These are phyloP conservation scores for Cyclura pinguis DNA, from an alignment of 2,797 vertebrate genomes.

Conservation along the genomic window DNA sequence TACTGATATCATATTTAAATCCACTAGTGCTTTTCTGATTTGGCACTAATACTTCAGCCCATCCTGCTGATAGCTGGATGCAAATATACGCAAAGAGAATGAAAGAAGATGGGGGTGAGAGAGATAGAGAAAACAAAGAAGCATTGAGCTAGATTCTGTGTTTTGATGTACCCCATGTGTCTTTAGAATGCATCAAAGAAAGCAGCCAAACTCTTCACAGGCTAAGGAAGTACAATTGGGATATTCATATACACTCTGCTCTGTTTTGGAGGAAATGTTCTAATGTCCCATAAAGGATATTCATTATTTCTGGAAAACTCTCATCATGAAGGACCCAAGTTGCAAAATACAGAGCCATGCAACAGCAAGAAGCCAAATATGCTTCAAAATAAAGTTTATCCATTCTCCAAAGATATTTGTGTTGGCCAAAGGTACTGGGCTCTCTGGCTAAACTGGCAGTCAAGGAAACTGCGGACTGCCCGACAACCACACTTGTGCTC, in stretches of 20 bases:
- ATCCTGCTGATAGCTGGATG: neutral
- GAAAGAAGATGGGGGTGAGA: neutral
- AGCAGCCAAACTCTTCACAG: conserved; percentile 31
- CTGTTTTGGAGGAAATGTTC: conserved; percentile 37
- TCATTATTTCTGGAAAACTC: conserved; percentile 19
- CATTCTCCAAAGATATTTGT: neutral
- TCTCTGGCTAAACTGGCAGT: neutral
- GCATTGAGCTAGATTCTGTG: conserved; percentile 19
- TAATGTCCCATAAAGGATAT: conserved; percentile 13
- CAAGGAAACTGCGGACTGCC: neutral
- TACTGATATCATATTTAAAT: neutral
- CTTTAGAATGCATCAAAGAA: conserved; percentile 42
- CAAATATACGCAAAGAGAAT: neutral
- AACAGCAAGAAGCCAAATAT: neutral
- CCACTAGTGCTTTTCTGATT: neutral
- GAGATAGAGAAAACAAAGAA: conserved; percentile 25
- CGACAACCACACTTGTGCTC: neutral
- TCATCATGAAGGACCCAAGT: neutral
- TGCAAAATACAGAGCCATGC: neutral
- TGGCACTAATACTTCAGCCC: neutral
- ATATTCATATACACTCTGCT: conserved; percentile 42
- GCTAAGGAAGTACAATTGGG: neutral
- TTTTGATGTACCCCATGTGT: neutral
- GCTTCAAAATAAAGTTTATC: conserved; percentile 21
- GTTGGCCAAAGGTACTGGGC: neutral